Evolutionary conservation across 2,797 vertebrate genomes (phyloP).

Genomic region (Steatocranus sp.): DNA sequence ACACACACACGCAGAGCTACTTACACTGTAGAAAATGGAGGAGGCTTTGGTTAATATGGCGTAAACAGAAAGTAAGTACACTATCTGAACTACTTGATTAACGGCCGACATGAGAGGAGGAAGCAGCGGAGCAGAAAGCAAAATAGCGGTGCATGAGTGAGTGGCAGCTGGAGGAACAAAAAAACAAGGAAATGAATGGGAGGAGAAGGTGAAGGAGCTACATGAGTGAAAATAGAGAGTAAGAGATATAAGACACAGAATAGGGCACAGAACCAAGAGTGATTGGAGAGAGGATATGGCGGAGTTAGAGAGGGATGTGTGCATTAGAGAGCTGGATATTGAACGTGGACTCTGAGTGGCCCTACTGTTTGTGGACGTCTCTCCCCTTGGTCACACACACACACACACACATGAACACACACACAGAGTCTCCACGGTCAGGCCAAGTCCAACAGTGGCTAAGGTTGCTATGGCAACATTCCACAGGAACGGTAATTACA

Average conservation of each 20-base stretch:
- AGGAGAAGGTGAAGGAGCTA: background rate
- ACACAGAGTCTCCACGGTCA: slow-evolving; percentile 22
- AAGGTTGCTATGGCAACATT: slow-evolving; percentile 65
- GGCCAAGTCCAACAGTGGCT: slow-evolving; percentile 43
- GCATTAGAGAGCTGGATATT: background rate
- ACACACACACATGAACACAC: background rate
- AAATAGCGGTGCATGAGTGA: slow-evolving; percentile 20
- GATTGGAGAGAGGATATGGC: background rate
- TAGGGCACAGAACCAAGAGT: background rate
- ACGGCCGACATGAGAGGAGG: slow-evolving; percentile 28
- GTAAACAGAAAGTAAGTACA: slow-evolving; percentile 29
- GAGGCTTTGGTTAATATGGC: slow-evolving; percentile 1
- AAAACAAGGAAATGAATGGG: background rate
- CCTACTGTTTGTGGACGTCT: background rate
- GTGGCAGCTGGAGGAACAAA: background rate
- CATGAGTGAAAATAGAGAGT: background rate
- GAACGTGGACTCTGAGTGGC: background rate
- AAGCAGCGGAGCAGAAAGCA: slow-evolving; percentile 21
- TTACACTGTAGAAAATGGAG: background rate
- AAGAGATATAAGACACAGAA: background rate
- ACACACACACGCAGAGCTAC: background rate
- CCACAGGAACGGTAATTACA: slow-evolving; percentile 70
- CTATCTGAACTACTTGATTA: slow-evolving; percentile 41
- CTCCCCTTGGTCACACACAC: background rate
- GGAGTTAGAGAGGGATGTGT: background rate